Evolutionary conservation across 2,113 vertebrate species (phyloP), one percentile per base, ranked within the genome.

Genomic region (Tachycineta bicolor): DNA sequence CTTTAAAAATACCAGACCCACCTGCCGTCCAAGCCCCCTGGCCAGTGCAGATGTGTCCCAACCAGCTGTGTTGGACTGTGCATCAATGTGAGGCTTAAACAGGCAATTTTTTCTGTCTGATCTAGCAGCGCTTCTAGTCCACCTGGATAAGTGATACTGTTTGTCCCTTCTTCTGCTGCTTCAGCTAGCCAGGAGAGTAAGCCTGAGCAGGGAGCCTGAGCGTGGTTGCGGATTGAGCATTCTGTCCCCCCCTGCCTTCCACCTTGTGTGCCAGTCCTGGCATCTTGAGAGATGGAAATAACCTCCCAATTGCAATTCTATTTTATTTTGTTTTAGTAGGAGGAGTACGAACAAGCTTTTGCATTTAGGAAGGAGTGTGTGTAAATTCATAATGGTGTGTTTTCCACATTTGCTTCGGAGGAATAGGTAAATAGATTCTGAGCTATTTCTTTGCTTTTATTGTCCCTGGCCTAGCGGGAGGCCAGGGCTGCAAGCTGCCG

Each of bases 371-470:
- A 88, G 60, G 62, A 90, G 60, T 69, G 60, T 64, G 11, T 47
- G 11, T 25, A 43, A 64, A 37, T 79, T 92, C 50, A 6, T 69
- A 80, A 77, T 13, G 67, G 69, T 0, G 0, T 56, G 8, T 62
- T 89, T 94, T 86, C 43, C 50, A 55, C 3, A 4, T 88, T 92
- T 4, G 2, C 75, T 93, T 83, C 10, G 7, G 70, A 92, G 85
- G 87, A 93, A 67, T 65, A 92, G 90, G 88, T 94, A 94, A 95
- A 90, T 46, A 86, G 73, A 49, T 89, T 60, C 83, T 56, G 90
- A 92, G 90, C 83, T 83, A 7, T 93, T 90, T 63, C 92, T 89
- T 83, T 88, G 63, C 77, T 67, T 94, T 93, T 83, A 88, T 95
- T 88, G 71, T 90, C 49, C 47, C 68, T 60, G 68, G 64, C 90